Percentiles rank a stretch among this genome's conserved stretches.
These are phyloP conservation scores for Eupithecia vulgata DNA, from an alignment of 2,888 invertebrate genomes.

Conservation along the genomic window DNA sequence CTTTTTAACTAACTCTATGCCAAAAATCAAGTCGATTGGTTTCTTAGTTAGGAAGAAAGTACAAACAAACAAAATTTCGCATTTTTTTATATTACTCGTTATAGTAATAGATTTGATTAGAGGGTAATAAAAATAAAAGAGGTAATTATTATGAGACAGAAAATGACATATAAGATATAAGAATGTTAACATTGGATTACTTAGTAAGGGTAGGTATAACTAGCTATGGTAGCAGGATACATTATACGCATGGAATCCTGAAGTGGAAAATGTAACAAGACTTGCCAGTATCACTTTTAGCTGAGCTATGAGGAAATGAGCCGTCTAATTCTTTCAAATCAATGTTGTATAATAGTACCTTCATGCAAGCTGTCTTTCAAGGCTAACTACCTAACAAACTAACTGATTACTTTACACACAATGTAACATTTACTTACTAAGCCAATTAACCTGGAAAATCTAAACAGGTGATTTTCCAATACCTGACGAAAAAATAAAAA, in stretches of 20 bases:
- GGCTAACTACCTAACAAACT: conserved; percentile 19
- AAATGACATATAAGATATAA: background rate
- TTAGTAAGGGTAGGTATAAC: conserved; percentile 1
- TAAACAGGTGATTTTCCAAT: too few species aligned
- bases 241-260: conserved; percentile 28
- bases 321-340: conserved; percentile 33
- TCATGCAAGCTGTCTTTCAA: conserved; percentile 19
- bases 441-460: too few species aligned
- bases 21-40: too few species aligned
- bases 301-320: conserved; percentile 29
- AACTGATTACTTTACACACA: background rate
- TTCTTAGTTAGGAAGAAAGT: too few species aligned
- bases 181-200: conserved; percentile 18
- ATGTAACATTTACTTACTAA: background rate
- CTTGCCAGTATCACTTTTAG: conserved; percentile 19
- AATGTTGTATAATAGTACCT: background rate
- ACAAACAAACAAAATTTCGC: too few species aligned
- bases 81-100: too few species aligned
- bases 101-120: too few species aligned
- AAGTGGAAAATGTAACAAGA: conserved; percentile 20
- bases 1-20: too few species aligned
- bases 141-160: conserved; percentile 4
- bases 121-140: conserved; percentile 6
- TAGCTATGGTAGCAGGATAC: too few species aligned
- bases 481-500: background rate